Evolutionary conservation across 2,113 vertebrate species (phyloP).

Genomic region (Onychorhynchus coronatus): DNA sequence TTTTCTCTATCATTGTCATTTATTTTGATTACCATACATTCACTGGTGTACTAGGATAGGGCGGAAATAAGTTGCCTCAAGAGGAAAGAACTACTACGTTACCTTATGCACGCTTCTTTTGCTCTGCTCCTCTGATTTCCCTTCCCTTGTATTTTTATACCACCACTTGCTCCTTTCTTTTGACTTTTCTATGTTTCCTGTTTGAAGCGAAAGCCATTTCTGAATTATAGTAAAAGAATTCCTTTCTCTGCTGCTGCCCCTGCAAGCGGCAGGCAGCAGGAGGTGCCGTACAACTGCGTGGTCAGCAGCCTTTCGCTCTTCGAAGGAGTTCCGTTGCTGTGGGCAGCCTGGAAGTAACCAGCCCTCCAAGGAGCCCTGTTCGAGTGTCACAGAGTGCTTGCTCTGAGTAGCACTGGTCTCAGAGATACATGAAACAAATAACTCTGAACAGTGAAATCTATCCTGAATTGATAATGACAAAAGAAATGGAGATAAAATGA

Average conservation of each 20-base stretch:
- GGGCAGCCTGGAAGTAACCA: not conserved
- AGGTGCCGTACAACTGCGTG: not conserved
- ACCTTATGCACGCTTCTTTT: not conserved
- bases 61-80: not conserved
- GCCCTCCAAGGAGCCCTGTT: not conserved
- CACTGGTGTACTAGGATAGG: not conserved
- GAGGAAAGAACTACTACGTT: not conserved
- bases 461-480: not conserved
- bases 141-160: not conserved
- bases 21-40: not conserved
- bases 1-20: not conserved
- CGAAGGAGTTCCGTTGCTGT: not conserved
- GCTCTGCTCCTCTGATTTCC: not conserved
- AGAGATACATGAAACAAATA: not conserved
- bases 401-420: not conserved
- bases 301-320: not conserved
- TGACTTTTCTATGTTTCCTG: not conserved
- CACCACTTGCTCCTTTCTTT: not conserved
- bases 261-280: not conserved
- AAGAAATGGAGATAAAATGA: not conserved
- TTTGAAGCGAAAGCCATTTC: accelerated
- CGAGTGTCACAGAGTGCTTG: not conserved
- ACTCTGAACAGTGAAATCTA: not conserved
- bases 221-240: not conserved
- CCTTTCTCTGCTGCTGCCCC: not conserved